phyloP scores from a whole-genome alignment of 2,888 invertebrate genomes.

The Prosopocoilus inquinatus region DNA sequence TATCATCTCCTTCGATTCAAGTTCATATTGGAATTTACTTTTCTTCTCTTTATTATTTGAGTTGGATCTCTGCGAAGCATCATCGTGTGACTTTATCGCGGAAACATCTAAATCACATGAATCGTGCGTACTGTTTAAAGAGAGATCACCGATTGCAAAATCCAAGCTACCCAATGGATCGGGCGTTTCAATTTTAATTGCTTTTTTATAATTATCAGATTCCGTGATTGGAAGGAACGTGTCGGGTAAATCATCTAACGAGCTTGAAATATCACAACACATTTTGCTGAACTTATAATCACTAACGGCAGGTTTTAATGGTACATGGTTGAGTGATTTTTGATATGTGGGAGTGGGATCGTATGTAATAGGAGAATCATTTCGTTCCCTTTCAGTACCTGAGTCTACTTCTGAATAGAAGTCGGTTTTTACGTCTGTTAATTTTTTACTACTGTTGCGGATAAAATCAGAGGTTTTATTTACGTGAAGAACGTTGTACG shows the following conservation, averaged over 20 bases:
- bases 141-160: not conserved
- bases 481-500: slow-evolving; percentile 18
- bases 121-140: not conserved
- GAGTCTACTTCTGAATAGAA: slow-evolving; percentile 16
- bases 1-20: slow-evolving; percentile 26
- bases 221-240: slow-evolving; percentile 11
- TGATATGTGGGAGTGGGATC: not conserved
- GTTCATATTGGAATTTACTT: slow-evolving; percentile 20
- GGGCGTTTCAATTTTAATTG: slow-evolving; percentile 10
- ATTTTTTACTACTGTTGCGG: not conserved
- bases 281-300: too few relatives aligned
- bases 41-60: slow-evolving; percentile 1
- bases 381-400: slow-evolving; percentile 15
- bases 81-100: not conserved
- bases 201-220: slow-evolving; percentile 6
- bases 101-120: not conserved
- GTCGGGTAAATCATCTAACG: slow-evolving; percentile 14
- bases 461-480: slow-evolving; percentile 8
- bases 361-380: slow-evolving; percentile 13
- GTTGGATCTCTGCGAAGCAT: slow-evolving; percentile 10
- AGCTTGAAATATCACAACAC: slow-evolving; percentile 22
- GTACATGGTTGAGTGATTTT: too few relatives aligned
- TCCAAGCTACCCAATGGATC: slow-evolving; percentile 14
- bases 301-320: too few relatives aligned
- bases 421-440: slow-evolving; percentile 8